phyloP scores from a whole-genome alignment of 2,113 vertebrate genomes.

The Hippocampus barbouri region DNA sequence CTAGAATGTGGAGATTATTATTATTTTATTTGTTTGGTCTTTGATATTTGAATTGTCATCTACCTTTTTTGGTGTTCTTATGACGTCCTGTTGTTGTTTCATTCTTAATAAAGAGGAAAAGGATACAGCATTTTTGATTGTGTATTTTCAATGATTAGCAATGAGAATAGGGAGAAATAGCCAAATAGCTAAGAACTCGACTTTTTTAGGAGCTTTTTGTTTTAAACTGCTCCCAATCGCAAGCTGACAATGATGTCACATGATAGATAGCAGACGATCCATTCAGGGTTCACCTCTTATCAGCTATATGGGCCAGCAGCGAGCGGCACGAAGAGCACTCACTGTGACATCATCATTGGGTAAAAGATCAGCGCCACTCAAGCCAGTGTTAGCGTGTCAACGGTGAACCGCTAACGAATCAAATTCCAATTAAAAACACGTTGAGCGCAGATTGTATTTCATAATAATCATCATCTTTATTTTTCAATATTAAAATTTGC shows the following conservation, averaged over 20 bases:
- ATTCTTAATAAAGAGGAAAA: slow-evolving; percentile 77
- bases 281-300: slow-evolving; percentile 63
- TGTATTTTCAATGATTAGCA: not conserved
- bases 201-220: too few relatives aligned
- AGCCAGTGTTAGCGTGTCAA: not conserved
- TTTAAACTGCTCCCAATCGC: not conserved
- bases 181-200: too few relatives aligned
- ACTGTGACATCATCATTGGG: slow-evolving; percentile 35
- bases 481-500: not conserved
- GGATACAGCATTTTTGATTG: slow-evolving; percentile 34
- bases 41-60: slow-evolving; percentile 66
- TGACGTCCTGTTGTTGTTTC: slow-evolving; percentile 73
- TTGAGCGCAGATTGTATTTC: not conserved
- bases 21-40: slow-evolving; percentile 53
- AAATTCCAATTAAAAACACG: not conserved
- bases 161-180: too few relatives aligned
- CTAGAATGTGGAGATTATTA: slow-evolving; percentile 47
- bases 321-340: slow-evolving; percentile 4
- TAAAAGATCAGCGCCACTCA: not conserved
- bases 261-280: not conserved
- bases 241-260: not conserved
- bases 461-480: not conserved
- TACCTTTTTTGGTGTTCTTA: slow-evolving; percentile 69
- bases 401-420: not conserved
- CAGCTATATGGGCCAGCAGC: slow-evolving; percentile 28